Evolutionary conservation across 2,888 invertebrate genomes (phyloP).

Genomic region (Stratiomys singularior): DNA sequence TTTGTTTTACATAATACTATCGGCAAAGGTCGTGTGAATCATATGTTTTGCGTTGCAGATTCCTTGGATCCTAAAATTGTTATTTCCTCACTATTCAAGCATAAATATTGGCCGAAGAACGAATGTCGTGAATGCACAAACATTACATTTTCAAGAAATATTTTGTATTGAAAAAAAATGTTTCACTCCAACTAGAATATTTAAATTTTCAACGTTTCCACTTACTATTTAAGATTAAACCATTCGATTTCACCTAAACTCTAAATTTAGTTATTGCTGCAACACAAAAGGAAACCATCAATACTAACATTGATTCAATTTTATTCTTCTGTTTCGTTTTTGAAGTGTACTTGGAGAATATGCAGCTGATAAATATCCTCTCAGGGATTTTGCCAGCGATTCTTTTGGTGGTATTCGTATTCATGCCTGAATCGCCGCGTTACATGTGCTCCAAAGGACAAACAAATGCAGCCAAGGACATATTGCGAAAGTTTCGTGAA

Average conservation of each 20-base stretch:
- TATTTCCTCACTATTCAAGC: too few relatives aligned
- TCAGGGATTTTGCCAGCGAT: slow-evolving; percentile 38
- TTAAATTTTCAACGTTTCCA: too few relatives aligned
- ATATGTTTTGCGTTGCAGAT: too few relatives aligned
- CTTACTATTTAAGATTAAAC: neutral
- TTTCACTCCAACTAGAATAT: too few relatives aligned
- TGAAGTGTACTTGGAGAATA: slow-evolving; percentile 33
- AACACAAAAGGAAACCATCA: too few relatives aligned
- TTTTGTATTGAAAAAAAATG: too few relatives aligned
- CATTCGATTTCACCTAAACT: neutral
- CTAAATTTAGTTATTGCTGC: neutral
- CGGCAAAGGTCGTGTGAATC: too few relatives aligned
- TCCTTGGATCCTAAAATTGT: too few relatives aligned
- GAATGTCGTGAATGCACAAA: too few relatives aligned
- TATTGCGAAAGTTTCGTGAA: slow-evolving; percentile 73
- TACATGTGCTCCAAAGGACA: slow-evolving; percentile 70
- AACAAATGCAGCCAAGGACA: slow-evolving; percentile 69
- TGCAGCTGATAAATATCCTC: slow-evolving; percentile 47
- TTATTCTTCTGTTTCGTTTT: neutral
- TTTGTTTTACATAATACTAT: too few relatives aligned
- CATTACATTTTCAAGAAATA: too few relatives aligned
- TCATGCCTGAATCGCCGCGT: slow-evolving; percentile 78
- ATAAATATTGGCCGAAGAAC: too few relatives aligned
- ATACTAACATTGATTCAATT: neutral
- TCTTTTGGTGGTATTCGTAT: slow-evolving; percentile 65